A percentile compares a stretch with the other conserved stretches of the same genome.
Conservation (phyloP, 2,113 vertebrate genomes). For the Machaerirhynchus nigripectus region DNA sequence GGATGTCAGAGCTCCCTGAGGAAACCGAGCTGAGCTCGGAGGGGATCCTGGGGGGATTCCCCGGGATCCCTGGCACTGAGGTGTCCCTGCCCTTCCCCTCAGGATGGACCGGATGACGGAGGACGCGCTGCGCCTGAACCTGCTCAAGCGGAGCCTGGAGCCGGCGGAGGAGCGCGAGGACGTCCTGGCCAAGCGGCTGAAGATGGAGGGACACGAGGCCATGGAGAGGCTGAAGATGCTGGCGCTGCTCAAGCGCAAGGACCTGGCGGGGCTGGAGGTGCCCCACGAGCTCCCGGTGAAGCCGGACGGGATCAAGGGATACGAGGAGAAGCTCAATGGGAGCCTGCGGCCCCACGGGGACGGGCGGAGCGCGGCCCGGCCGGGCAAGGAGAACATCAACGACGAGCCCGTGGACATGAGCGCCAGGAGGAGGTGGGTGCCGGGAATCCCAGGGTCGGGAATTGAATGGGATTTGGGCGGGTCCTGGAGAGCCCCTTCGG, state of each 20-base stretch:
- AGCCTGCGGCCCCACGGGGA: constrained; percentile 76
- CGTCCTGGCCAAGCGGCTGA: constrained; percentile 89
- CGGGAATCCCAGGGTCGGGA: accelerated
- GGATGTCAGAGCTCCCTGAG: background rate
- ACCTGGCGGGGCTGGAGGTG: constrained; percentile 85
- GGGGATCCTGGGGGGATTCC: accelerated
- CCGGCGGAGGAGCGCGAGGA: constrained; percentile 89
- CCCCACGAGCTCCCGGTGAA: constrained; percentile 75
- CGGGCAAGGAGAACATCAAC: constrained; percentile 92
- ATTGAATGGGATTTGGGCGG: background rate
- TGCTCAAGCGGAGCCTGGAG: constrained; percentile 91
- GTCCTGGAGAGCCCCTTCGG: accelerated
- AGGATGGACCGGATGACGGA: constrained; percentile 98
- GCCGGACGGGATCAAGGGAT: constrained; percentile 75
- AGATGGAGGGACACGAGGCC: constrained; percentile 97
- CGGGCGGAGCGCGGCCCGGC: constrained; percentile 72
- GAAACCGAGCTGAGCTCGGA: background rate
- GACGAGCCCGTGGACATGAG: constrained; percentile 99
- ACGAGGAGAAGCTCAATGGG: constrained; percentile 83
- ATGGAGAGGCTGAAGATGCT: constrained; percentile 98
- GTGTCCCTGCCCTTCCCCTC: background rate
- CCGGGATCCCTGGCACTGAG: accelerated
- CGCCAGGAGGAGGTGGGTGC: constrained; percentile 83
- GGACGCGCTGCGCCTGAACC: constrained; percentile 91
- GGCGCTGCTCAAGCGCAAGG: constrained; percentile 93